Evolutionary conservation across 1,140 invertebrate species (phyloP).

Genomic region (Coenobita brevimanus): DNA sequence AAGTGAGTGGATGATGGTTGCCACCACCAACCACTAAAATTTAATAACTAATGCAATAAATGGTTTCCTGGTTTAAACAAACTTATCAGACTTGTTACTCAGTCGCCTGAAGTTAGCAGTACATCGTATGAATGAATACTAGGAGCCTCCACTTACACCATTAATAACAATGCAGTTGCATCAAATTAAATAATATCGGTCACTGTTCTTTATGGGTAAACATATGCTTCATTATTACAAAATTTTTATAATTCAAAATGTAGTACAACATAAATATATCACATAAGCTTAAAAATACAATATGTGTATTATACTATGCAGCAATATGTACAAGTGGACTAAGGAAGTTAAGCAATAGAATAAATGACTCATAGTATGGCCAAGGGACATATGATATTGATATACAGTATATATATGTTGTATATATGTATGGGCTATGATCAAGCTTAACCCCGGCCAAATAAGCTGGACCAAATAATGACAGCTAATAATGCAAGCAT

Average conservation of each 20-base stretch:
- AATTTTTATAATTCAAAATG: constrained; percentile 69
- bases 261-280: constrained; percentile 70
- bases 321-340: constrained; percentile 68
- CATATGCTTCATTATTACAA: constrained; percentile 63
- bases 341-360: constrained; percentile 57
- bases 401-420: too few relatives aligned
- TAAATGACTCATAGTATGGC: constrained; percentile 37
- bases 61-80: too few relatives aligned
- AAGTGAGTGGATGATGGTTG: too few relatives aligned
- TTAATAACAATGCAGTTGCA: too few relatives aligned
- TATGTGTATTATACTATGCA: constrained; percentile 62
- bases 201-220: too few relatives aligned
- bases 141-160: too few relatives aligned
- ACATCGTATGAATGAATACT: too few relatives aligned
- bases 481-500: constrained; percentile 32
- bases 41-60: too few relatives aligned
- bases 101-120: too few relatives aligned
- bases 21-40: too few relatives aligned
- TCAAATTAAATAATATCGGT: too few relatives aligned
- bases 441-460: constrained; percentile 27
- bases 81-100: too few relatives aligned
- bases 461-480: constrained; percentile 17
- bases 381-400: neutral
- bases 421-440: constrained; percentile 27
- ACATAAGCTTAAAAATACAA: constrained; percentile 69